These are phyloP conservation scores for Anolis apletophallus DNA, from an alignment of 2,797 vertebrate species.

Conservation along the genomic window DNA sequence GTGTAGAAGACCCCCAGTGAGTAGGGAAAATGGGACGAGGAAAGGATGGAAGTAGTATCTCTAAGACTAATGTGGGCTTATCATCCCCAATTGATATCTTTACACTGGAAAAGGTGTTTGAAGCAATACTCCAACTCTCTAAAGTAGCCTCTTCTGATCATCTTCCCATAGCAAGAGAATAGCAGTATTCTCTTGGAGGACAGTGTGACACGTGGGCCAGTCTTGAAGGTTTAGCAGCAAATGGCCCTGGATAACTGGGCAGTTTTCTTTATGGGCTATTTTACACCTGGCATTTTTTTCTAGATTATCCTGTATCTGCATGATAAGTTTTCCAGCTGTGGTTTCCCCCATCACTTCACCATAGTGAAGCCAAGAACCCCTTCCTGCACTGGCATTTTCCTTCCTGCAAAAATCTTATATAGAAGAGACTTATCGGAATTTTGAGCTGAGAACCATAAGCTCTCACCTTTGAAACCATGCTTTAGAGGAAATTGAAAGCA, in stretches of 20 bases:
- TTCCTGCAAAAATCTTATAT: not conserved
- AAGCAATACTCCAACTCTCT: not conserved
- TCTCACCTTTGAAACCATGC: not conserved
- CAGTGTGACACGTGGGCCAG: not conserved
- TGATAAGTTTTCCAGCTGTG: not conserved
- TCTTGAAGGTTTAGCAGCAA: not conserved
- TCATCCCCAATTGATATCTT: not conserved
- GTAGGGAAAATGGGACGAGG: too few relatives aligned
- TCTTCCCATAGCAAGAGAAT: not conserved
- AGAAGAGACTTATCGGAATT: not conserved
- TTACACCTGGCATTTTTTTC: not conserved
- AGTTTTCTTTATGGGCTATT: not conserved
- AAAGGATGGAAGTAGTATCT: not conserved
- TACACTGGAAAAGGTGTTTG: not conserved
- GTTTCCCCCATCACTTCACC: not conserved
- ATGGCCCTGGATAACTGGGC: not conserved
- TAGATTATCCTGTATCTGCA: not conserved
- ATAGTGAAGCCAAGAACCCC: not conserved
- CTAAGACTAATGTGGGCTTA: not conserved
- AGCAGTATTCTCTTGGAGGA: not conserved
- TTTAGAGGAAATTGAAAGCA: not conserved
- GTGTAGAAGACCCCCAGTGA: too few relatives aligned
- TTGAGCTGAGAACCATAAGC: not conserved
- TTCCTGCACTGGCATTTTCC: not conserved
- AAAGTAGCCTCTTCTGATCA: not conserved